Conservation (phyloP, 2,113 vertebrate species). For the Hystrix brachyura region DNA sequence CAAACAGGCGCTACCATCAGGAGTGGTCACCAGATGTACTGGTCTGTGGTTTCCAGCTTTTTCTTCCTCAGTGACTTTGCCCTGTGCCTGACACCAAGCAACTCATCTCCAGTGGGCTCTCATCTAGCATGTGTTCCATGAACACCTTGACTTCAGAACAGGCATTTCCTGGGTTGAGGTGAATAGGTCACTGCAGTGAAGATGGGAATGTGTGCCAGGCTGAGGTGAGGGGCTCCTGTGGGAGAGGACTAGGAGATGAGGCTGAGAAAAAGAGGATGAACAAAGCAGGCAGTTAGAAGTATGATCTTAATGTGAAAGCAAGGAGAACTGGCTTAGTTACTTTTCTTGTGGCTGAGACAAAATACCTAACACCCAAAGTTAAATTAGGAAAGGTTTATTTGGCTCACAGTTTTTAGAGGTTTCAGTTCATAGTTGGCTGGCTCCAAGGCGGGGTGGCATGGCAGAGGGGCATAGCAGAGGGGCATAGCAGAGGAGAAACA, state of each 20-base stretch:
- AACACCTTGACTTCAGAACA: slow-evolving; percentile 55
- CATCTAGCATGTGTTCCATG: not conserved
- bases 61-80: slow-evolving; percentile 43
- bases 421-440: not conserved
- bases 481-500: not conserved
- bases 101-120: not conserved
- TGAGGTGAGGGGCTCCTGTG: not conserved
- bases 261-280: not conserved
- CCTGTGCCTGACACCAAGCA: not conserved
- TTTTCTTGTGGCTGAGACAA: not conserved
- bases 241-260: not conserved
- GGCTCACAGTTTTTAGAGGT: not conserved
- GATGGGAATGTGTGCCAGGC: not conserved
- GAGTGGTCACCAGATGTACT: not conserved
- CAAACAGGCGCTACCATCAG: slow-evolving; percentile 1
- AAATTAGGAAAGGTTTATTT: not conserved
- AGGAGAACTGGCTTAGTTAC: not conserved
- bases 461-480: not conserved
- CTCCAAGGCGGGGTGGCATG: not conserved
- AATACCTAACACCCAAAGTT: not conserved
- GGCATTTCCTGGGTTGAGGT: not conserved
- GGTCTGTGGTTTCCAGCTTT: not conserved
- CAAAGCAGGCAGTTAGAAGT: not conserved
- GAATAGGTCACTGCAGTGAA: not conserved
- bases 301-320: slow-evolving; percentile 45